Conservation (phyloP, 2,113 vertebrate species). For the Spheniscus mendiculus region DNA sequence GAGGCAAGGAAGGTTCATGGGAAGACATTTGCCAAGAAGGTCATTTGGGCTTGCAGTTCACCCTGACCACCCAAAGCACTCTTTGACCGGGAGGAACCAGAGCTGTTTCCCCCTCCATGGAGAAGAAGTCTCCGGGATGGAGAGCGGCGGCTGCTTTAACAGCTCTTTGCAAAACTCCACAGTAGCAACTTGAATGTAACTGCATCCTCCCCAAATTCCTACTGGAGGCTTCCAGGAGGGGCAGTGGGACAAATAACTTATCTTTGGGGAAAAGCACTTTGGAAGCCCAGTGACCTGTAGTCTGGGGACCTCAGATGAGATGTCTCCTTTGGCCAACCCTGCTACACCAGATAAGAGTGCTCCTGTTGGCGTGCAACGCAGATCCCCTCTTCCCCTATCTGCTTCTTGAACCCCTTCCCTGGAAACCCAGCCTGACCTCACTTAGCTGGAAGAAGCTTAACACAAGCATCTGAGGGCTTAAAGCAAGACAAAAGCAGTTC, state of each 20-base stretch:
- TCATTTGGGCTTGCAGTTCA: not conserved
- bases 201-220: not conserved
- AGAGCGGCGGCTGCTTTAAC: not conserved
- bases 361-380: rapidly evolving
- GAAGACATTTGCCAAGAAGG: not conserved
- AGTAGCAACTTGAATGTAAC: not conserved
- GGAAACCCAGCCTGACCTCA: not conserved
- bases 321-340: not conserved
- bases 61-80: not conserved
- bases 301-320: not conserved
- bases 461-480: not conserved
- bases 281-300: not conserved
- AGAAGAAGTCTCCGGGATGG: not conserved
- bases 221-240: not conserved
- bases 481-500: not conserved
- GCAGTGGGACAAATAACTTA: not conserved
- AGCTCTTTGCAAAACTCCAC: not conserved
- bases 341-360: not conserved
- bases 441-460: not conserved
- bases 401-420: not conserved
- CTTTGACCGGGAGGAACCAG: not conserved
- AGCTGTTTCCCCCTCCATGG: not conserved
- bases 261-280: not conserved
- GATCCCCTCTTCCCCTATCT: not conserved
- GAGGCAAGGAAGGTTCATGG: not conserved